These are phyloP conservation scores for Actinia tenebrosa DNA, from an alignment of 64 coral and sea anemone species.

Conservation along the genomic window DNA sequence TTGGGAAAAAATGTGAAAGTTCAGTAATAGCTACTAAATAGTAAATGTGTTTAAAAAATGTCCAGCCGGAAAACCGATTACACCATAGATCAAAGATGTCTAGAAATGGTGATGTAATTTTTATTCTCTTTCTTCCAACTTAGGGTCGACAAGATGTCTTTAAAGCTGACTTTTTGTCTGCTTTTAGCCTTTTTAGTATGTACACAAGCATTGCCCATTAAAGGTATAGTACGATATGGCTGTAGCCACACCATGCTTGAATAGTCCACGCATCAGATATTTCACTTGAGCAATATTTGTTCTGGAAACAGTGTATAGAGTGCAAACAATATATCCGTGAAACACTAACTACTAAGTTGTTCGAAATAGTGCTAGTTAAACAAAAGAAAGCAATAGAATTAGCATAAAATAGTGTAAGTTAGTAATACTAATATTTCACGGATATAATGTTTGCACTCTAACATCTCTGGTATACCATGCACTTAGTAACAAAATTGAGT, in stretches of 20 bases:
- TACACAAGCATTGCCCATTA: conserved; percentile 1
- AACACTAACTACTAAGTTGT: too few species aligned
- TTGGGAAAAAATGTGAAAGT: neutral
- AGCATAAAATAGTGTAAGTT: too few species aligned
- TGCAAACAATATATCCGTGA: too few species aligned
- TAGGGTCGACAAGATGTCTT: conserved; percentile 32
- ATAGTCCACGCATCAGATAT: conserved; percentile 11
- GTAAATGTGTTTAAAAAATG: neutral
- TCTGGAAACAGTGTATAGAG: neutral
- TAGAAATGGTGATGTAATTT: neutral
- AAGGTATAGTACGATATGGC: conserved; percentile 10
- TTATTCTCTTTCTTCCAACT: neutral
- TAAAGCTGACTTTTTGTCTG: conserved; percentile 16
- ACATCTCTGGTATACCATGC: conserved; percentile 2
- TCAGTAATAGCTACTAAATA: too few species aligned
- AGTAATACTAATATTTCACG: too few species aligned
- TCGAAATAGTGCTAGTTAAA: too few species aligned
- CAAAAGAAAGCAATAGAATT: too few species aligned
- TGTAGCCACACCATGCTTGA: neutral
- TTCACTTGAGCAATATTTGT: conserved; percentile 16
- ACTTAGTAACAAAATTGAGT: neutral
- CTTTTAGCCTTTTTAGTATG: conserved; percentile 12
- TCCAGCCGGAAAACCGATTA: neutral
- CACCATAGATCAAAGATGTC: conserved; percentile 20
- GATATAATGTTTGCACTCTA: neutral